These are phyloP conservation scores for Diorhabda elongata DNA, from an alignment of 1,140 invertebrate genomes.

Conservation along the genomic window DNA sequence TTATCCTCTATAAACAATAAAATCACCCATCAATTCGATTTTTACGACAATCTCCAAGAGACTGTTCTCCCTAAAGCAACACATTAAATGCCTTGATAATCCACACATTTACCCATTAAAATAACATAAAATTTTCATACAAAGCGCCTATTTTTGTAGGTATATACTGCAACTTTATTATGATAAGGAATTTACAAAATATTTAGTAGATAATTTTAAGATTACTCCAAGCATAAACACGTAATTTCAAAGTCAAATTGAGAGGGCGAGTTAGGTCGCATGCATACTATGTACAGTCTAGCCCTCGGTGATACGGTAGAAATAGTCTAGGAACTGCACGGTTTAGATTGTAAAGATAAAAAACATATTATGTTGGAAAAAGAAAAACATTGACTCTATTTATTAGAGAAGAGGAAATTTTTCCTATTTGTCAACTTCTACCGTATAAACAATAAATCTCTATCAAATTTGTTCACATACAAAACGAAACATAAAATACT, in stretches of 20 bases:
- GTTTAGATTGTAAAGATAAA: no score
- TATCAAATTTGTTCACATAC: no score
- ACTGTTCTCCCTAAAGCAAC: background rate
- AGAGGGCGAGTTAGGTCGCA: slow-evolving; percentile 41
- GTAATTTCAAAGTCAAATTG: slow-evolving; percentile 47
- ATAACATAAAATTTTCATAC: slow-evolving; percentile 22
- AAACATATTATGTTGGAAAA: no score
- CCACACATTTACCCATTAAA: slow-evolving; percentile 10
- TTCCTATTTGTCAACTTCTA: no score
- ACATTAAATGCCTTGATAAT: slow-evolving; percentile 12
- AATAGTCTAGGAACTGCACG: slow-evolving; percentile 16
- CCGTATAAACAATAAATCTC: no score
- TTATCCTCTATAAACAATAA: background rate
- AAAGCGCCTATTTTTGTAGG: slow-evolving; percentile 19
- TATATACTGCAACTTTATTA: slow-evolving; percentile 14
- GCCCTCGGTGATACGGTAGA: slow-evolving; percentile 27
- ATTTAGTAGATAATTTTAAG: slow-evolving; percentile 27
- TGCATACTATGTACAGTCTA: slow-evolving; percentile 4
- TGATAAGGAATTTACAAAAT: slow-evolving; percentile 21
- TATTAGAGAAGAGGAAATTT: no score
- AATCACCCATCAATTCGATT: background rate
- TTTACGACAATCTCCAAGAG: background rate
- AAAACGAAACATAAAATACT: no score
- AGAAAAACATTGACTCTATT: no score
- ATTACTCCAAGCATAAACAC: slow-evolving; percentile 36